These are phyloP conservation scores for Scrobipalpa costella DNA, from an alignment of 2,888 invertebrate species.

Conservation along the genomic window DNA sequence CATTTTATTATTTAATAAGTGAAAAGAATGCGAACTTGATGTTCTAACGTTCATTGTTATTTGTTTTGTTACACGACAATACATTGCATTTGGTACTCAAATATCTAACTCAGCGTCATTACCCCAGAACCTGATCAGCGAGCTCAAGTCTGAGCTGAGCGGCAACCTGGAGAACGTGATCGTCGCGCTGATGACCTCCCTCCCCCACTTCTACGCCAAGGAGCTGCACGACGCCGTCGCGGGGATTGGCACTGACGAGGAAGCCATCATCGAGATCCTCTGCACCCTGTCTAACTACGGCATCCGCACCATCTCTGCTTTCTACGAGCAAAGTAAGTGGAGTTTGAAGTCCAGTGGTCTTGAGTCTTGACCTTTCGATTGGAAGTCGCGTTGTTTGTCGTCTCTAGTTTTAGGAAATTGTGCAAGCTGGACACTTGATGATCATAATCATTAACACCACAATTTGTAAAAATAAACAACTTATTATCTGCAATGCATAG, in stretches of 20 bases:
- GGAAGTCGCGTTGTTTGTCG: too few relatives aligned
- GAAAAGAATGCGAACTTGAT: too few relatives aligned
- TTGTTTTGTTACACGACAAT: too few relatives aligned
- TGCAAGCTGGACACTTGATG: too few relatives aligned
- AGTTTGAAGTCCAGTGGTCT: too few relatives aligned
- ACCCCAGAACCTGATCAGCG: constrained; percentile 86
- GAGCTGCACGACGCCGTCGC: constrained; percentile 93
- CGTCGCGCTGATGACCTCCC: constrained; percentile 93
- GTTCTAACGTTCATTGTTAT: too few relatives aligned
- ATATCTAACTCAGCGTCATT: neutral
- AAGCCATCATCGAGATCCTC: constrained; percentile 95
- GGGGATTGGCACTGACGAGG: constrained; percentile 94
- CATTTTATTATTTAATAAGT: too few relatives aligned
- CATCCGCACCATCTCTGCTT: constrained; percentile 90
- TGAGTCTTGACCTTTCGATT: too few relatives aligned
- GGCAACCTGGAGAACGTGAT: constrained; percentile 95
- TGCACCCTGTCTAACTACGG: constrained; percentile 95
- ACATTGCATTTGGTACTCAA: neutral
- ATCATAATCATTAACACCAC: too few relatives aligned
- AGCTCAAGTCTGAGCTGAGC: constrained; percentile 93
- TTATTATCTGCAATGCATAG: too few relatives aligned
- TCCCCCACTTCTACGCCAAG: constrained; percentile 94
- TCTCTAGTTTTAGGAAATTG: too few relatives aligned
- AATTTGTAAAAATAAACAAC: too few relatives aligned
- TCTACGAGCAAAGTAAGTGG: constrained; percentile 89